Conservation (phyloP, 2,888 invertebrate genomes). For the Dexiosoma caninum region DNA sequence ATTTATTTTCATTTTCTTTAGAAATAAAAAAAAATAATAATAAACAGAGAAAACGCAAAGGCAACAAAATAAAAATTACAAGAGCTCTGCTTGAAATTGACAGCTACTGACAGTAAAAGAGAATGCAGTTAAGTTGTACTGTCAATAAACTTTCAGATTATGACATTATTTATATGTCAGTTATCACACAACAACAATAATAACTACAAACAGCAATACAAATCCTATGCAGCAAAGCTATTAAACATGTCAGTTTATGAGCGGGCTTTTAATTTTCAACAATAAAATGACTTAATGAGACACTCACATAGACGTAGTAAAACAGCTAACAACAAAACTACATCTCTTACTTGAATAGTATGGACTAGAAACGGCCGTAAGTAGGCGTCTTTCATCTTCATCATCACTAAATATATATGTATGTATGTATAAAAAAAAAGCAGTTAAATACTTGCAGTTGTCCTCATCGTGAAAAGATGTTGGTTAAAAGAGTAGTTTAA, state of each 20-base stretch:
- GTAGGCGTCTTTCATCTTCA: conserved; percentile 14
- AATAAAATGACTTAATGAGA: conserved; percentile 64
- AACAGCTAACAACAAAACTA: not conserved
- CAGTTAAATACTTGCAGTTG: conserved; percentile 6
- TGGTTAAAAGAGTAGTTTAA: no score
- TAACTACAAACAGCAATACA: not conserved
- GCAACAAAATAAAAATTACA: conserved; percentile 37
- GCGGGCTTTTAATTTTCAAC: conserved; percentile 57
- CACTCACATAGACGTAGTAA: conserved; percentile 28
- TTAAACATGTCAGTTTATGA: conserved; percentile 52
- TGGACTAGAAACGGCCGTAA: not conserved
- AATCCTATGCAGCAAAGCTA: conserved; percentile 12
- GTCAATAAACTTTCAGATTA: conserved; percentile 69
- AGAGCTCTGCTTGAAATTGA: conserved; percentile 54
- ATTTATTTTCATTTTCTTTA: conserved; percentile 1
- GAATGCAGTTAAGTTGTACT: conserved; percentile 63
- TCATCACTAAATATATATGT: conserved; percentile 3
- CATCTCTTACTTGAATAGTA: not conserved
- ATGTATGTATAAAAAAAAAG: no score
- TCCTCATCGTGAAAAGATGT: not conserved
- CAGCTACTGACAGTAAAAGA: conserved; percentile 57
- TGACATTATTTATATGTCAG: conserved; percentile 69
- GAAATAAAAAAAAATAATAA: not conserved
- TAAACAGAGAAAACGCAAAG: conserved; percentile 9
- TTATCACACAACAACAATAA: conserved; percentile 42